Evolutionary conservation across 2,888 invertebrate genomes (phyloP).

Genomic region (Alitta virens): DNA sequence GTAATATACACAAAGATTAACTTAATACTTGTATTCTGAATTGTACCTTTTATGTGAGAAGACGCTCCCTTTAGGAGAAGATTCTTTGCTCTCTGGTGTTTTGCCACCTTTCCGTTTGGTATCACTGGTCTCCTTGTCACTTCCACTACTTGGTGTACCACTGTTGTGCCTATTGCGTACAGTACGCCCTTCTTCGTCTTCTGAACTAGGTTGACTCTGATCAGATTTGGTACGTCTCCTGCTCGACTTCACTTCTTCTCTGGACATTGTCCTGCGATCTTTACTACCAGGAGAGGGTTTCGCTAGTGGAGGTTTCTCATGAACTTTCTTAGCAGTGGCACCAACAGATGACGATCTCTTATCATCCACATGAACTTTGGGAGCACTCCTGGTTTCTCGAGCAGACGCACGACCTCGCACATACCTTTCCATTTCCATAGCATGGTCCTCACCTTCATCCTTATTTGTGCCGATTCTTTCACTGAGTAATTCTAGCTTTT

Average conservation of each 20-base stretch:
- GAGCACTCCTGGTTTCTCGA: constrained; percentile 7
- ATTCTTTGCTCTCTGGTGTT: not conserved
- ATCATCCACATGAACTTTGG: not conserved
- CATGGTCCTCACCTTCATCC: not conserved
- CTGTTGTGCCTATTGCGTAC: too few species aligned
- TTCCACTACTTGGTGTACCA: not conserved
- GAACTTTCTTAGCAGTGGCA: constrained; percentile 7
- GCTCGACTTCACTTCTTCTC: constrained; percentile 8
- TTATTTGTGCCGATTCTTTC: not conserved
- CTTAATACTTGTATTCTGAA: not conserved
- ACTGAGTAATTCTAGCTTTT: too few species aligned
- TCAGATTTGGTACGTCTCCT: constrained; percentile 18
- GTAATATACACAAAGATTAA: too few species aligned
- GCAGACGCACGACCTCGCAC: constrained; percentile 14
- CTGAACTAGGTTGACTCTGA: constrained; percentile 13
- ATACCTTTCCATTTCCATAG: not conserved
- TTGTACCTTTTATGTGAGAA: constrained; percentile 11
- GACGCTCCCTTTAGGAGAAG: not conserved
- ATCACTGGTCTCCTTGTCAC: not conserved
- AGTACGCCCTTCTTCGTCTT: constrained; percentile 5
- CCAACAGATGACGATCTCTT: constrained; percentile 20
- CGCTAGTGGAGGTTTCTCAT: constrained; percentile 17
- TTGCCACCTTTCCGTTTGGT: not conserved
- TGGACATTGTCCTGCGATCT: constrained; percentile 8
- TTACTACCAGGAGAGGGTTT: not conserved